These are phyloP conservation scores for Cabera pusaria DNA, from an alignment of 2,888 invertebrate genomes.

Conservation along the genomic window DNA sequence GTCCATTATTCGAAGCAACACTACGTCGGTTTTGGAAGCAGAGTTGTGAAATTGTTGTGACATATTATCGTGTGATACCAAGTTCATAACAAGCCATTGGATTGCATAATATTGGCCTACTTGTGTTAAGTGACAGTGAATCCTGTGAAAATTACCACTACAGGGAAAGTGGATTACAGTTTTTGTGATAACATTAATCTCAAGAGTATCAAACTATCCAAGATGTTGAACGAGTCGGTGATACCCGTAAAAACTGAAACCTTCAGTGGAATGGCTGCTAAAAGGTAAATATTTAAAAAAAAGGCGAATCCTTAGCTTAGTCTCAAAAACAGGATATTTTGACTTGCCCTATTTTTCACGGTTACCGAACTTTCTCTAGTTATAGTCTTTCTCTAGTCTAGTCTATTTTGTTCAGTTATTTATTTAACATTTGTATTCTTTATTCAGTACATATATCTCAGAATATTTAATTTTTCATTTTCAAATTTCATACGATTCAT, in stretches of 20 bases:
- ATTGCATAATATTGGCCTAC: slow-evolving; percentile 44
- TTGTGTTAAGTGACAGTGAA: slow-evolving; percentile 53
- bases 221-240: slow-evolving; percentile 74
- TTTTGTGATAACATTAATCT: slow-evolving; percentile 59
- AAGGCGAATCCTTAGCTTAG: background rate
- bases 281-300: slow-evolving; percentile 60
- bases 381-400: no score
- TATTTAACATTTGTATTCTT: no score
- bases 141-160: slow-evolving; percentile 47
- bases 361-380: slow-evolving; percentile 3
- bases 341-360: no score
- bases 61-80: slow-evolving; percentile 49
- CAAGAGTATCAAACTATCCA: slow-evolving; percentile 62
- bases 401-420: no score
- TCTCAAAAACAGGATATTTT: no score
- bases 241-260: slow-evolving; percentile 72
- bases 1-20: slow-evolving; percentile 43
- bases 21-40: slow-evolving; percentile 48
- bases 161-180: slow-evolving; percentile 43
- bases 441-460: no score
- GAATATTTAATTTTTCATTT: no score
- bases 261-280: slow-evolving; percentile 75
- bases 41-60: slow-evolving; percentile 78
- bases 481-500: no score
- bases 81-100: slow-evolving; percentile 40